Evolutionary conservation across 2,113 vertebrate species (phyloP).

Genomic region (Oreotrochilus melanogaster): DNA sequence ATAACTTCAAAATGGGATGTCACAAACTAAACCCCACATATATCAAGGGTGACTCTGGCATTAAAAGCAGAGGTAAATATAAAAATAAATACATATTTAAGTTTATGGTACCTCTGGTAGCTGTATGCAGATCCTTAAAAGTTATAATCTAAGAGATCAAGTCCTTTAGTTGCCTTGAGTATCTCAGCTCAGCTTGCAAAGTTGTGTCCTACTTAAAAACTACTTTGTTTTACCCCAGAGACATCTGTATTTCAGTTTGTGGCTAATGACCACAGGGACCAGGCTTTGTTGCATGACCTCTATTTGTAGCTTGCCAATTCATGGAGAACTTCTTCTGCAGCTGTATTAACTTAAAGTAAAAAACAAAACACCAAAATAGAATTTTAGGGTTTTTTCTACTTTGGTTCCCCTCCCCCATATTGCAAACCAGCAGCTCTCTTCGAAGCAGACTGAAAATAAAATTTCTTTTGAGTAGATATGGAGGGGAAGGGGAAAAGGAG

Average conservation of each 20-base stretch:
- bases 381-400: not conserved
- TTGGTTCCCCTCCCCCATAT: not conserved
- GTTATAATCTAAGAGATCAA: not conserved
- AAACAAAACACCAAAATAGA: not conserved
- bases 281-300: constrained; percentile 23
- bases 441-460: not conserved
- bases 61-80: not conserved
- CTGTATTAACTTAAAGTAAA: not conserved
- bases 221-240: constrained; percentile 54
- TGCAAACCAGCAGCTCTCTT: not conserved
- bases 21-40: not conserved
- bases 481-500: not conserved
- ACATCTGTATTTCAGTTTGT: constrained; percentile 58
- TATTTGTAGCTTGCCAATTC: constrained; percentile 19
- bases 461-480: not conserved
- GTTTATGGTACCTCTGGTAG: not conserved
- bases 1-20: not conserved
- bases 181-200: not conserved
- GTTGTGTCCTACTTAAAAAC: constrained; percentile 63
- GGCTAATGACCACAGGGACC: constrained; percentile 65
- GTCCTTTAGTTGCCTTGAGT: constrained; percentile 18
- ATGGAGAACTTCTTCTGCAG: not conserved
- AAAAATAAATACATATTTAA: not conserved
- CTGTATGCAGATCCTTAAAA: not conserved
- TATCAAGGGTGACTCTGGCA: accelerated